These are phyloP conservation scores for Agrenia bidenticulata DNA, from an alignment of 2,888 invertebrate species.

Conservation along the genomic window DNA sequence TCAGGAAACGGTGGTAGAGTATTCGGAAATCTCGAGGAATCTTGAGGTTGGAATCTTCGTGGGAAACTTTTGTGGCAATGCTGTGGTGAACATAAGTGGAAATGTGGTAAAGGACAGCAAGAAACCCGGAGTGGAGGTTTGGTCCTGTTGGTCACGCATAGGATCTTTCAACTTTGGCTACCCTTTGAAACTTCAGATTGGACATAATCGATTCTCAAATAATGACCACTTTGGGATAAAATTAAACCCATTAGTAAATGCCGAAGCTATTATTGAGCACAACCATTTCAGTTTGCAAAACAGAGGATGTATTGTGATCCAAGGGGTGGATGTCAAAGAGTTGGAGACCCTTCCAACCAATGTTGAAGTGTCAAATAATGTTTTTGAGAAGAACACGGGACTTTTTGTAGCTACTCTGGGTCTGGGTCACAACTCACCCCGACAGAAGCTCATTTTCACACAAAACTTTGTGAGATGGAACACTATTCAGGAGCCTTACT, in stretches of 20 bases:
- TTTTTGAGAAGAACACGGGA: slow-evolving; percentile 84
- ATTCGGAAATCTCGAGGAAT: slow-evolving; percentile 83
- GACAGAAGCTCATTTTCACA: slow-evolving; percentile 79
- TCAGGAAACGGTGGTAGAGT: slow-evolving; percentile 82
- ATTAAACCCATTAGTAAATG: slow-evolving; percentile 78
- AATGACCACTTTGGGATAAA: slow-evolving; percentile 71
- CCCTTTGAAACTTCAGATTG: slow-evolving; percentile 68
- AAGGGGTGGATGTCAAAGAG: slow-evolving; percentile 76
- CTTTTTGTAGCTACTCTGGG: slow-evolving; percentile 84
- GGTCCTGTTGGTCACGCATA: slow-evolving; percentile 72
- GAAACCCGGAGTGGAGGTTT: slow-evolving; percentile 76
- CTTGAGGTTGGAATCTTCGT: slow-evolving; percentile 83
- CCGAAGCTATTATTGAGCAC: slow-evolving; percentile 76
- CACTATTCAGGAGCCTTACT: slow-evolving; percentile 79
- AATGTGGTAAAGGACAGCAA: slow-evolving; percentile 79
- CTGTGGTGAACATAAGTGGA: slow-evolving; percentile 88
- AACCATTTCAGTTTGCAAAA: slow-evolving; percentile 82
- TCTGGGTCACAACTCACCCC: slow-evolving; percentile 80
- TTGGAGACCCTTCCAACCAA: slow-evolving; percentile 72
- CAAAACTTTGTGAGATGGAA: slow-evolving; percentile 86
- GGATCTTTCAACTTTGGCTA: slow-evolving; percentile 29
- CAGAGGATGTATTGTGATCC: slow-evolving; percentile 80
- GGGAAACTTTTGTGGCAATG: slow-evolving; percentile 85
- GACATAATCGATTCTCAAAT: slow-evolving; percentile 78
- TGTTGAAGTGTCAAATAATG: slow-evolving; percentile 78